These are phyloP conservation scores for Melieria omissa DNA, from an alignment of 2,888 invertebrate genomes.

Conservation along the genomic window DNA sequence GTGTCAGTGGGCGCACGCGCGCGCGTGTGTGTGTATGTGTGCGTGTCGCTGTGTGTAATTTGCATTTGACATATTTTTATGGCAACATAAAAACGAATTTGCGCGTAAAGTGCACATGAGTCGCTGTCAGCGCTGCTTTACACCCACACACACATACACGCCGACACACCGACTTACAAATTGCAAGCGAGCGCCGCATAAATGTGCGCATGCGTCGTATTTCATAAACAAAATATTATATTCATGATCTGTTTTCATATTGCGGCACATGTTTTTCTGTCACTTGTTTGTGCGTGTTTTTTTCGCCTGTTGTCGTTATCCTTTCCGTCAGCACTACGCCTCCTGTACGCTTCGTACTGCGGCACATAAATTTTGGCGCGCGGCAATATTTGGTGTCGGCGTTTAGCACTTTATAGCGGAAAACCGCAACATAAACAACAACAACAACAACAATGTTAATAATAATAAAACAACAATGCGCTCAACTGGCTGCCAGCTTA, in stretches of 20 bases:
- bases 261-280: not conserved
- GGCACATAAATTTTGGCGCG: no score
- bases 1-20: conserved; percentile 29
- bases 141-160: not conserved
- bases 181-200: not conserved
- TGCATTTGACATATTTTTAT: conserved; percentile 59
- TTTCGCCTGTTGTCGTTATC: no score
- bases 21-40: conserved; percentile 22
- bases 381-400: no score
- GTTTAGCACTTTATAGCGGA: not conserved
- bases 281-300: not conserved
- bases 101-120: conserved; percentile 26
- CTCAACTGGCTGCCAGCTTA: not conserved
- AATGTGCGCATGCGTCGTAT: conserved; percentile 16
- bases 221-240: conserved; percentile 41
- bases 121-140: not conserved
- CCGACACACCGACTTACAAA: not conserved
- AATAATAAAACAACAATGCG: not conserved
- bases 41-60: conserved; percentile 43
- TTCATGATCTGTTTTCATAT: conserved; percentile 37
- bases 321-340: no score
- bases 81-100: conserved; percentile 33
- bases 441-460: conserved; percentile 11
- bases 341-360: no score
- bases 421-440: not conserved